Evolutionary conservation across 2,888 invertebrate genomes (phyloP), one percentile per base, ranked within the genome.

Genomic region (Amphipoea lucens): DNA sequence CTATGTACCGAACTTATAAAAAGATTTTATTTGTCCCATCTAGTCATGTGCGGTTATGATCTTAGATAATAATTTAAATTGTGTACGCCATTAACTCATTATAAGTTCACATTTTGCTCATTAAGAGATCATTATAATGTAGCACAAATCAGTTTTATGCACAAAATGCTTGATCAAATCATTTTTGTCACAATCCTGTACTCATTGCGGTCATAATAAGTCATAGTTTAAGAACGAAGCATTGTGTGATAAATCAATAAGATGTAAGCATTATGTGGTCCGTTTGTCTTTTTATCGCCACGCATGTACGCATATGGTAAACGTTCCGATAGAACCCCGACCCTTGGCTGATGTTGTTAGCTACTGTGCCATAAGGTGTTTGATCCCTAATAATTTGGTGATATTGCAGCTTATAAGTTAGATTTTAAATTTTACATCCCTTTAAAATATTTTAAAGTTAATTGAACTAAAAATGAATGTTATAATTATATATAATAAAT

Each of bases 71-170:
- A 86, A 81, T 69, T 83, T 70, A 42, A 51, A 80, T 63, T 66
- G 40, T 75, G 42, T 81, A 75, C 60, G 42, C 77, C 63, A 82
- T 77, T 81, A 84, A 60, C 57, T 74, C 69, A 75, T 73, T 48
- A 23, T 76, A 74, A 76, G 65, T 81, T 80, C 69, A 71, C 74
- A 72, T 70, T 74, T 81, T 79, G 86, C 87, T 85, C 86, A 88
- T 89, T 76, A 87, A 81, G 76, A 82, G 67, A 45, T 60, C 74
- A 76, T 81, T 73, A 78, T 77, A 76, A 84, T 75, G 71, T 82
- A 88, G 91, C 91, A 91, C 91, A 91, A 91, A 89, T 84, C 84
- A 82, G 86, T 88, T 84, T 84, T 79, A 85, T 89, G 91, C 91
- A 91, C 91, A 91, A 91, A 91, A 85, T 84, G 87, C 85, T 85